A percentile compares a stretch with the other conserved stretches of the same genome.
Conservation (phyloP, 2,113 vertebrate species). For the Phrynocephalus versicolor region DNA sequence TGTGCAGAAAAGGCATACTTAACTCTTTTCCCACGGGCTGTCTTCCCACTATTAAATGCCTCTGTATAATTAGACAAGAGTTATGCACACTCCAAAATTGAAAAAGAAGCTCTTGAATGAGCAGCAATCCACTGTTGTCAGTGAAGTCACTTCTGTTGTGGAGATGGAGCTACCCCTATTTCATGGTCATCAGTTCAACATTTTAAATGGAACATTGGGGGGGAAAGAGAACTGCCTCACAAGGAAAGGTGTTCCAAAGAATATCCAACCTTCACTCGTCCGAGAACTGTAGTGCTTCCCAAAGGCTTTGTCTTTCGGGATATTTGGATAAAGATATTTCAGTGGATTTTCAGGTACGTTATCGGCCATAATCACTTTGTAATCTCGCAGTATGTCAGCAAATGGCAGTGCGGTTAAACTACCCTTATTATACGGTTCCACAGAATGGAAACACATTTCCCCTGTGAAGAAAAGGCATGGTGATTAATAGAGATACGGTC, state of each 20-base stretch:
- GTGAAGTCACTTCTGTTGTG: too few relatives aligned
- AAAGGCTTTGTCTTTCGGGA: slow-evolving; percentile 95
- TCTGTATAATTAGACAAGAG: too few relatives aligned
- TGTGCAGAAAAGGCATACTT: not conserved
- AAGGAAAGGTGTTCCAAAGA: not conserved
- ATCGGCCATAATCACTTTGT: slow-evolving; percentile 94
- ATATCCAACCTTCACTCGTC: slow-evolving; percentile 83
- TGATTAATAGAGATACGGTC: not conserved
- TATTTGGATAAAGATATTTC: slow-evolving; percentile 94
- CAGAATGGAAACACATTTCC: slow-evolving; percentile 90
- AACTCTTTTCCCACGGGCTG: not conserved
- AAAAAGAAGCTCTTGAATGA: too few relatives aligned
- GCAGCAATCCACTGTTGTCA: too few relatives aligned
- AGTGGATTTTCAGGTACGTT: slow-evolving; percentile 93
- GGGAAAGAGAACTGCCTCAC: not conserved
- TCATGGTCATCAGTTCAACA: too few relatives aligned
- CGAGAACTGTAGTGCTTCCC: slow-evolving; percentile 94
- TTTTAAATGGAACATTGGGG: not conserved
- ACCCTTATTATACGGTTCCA: slow-evolving; percentile 95
- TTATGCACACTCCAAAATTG: too few relatives aligned
- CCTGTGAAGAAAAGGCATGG: slow-evolving; percentile 70
- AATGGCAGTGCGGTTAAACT: slow-evolving; percentile 90
- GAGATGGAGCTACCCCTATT: not conserved
- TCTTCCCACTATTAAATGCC: not conserved
- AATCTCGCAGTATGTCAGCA: slow-evolving; percentile 92